These are phyloP conservation scores for Nebria brevicollis DNA, from an alignment of 2,888 invertebrate species.

Conservation along the genomic window DNA sequence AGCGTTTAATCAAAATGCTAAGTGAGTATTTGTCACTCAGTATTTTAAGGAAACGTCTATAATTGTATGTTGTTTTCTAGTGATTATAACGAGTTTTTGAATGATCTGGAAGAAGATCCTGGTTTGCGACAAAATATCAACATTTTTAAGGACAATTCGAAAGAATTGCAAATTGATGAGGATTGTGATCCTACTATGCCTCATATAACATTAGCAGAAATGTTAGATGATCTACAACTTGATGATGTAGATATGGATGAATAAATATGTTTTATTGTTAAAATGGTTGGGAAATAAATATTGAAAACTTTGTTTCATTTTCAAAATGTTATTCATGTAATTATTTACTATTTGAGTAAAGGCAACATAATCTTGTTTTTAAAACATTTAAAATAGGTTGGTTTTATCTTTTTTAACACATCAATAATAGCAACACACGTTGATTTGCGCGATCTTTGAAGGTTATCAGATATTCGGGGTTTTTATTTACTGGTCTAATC, in stretches of 20 bases:
- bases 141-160: constrained; percentile 79
- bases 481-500: neutral
- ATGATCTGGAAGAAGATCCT: constrained; percentile 96
- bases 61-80: constrained; percentile 64
- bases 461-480: neutral
- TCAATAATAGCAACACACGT: neutral
- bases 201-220: constrained; percentile 87
- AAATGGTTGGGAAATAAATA: constrained; percentile 33
- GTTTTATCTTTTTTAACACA: too few relatives aligned
- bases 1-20: constrained; percentile 71
- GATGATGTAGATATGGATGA: constrained; percentile 83
- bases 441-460: neutral
- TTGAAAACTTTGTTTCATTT: neutral
- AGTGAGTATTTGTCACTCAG: constrained; percentile 59
- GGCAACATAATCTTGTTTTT: too few relatives aligned
- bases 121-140: constrained; percentile 90
- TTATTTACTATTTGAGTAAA: too few relatives aligned
- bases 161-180: constrained; percentile 68
- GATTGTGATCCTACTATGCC: constrained; percentile 71
- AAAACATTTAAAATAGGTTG: too few relatives aligned
- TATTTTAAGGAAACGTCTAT: too few relatives aligned
- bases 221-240: constrained; percentile 90
- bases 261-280: constrained; percentile 50
- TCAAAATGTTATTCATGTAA: neutral
- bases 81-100: constrained; percentile 95